Base-by-base conservation (phyloP, 2,888 invertebrate species). In the Barypeithes pellucidus region DNA sequence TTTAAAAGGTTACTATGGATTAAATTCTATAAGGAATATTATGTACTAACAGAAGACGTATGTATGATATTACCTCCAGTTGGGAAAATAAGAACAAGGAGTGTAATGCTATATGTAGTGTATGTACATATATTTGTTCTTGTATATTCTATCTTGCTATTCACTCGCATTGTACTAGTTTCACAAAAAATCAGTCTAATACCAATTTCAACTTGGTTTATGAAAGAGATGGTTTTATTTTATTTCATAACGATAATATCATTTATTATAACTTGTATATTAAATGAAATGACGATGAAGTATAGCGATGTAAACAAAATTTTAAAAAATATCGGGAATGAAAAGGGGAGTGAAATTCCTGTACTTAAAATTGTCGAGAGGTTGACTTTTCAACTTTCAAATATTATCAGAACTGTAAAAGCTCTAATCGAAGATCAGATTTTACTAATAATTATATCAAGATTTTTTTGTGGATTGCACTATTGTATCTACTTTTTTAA, bases 401-500 rank as follows among this genome's bases (percentile, higher is more conserved):
- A n/a, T n/a, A 9, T 50, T 5, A 50, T n/a, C 12, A 24, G 24
- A 24, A 50, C 1, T 2, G 2, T 22, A 5, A 24, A 50, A n/a
- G 7, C 8, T 5, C n/a, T 50, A n/a, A n/a, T 50, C n/a, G 22
- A 50, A n/a, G 50, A 22, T 12, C 22, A 22, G n/a, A 50, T 50
- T 50, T 50, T 50, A 0, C 2, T 50, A n/a, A 0, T 50, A 24
- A 50, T 50, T n/a, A 24, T n/a, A 3, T n/a, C n/a, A 50, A 50
- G 22, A 3, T 50, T 50, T 24, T 50, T 50, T 12, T 50, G 5
- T 22, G 50, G 11, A 50, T n/a, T 50, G 12, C 11, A 22, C 5
- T 50, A 24, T n/a, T 9, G 12, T 4, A 3, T 50, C 4, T 50
- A 22, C n/a, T 50, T 50, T 50, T 22, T 50, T 50, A 50, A 50